Conservation (phyloP, 1,140 invertebrate species). For the Trinorchestia longiramus region DNA sequence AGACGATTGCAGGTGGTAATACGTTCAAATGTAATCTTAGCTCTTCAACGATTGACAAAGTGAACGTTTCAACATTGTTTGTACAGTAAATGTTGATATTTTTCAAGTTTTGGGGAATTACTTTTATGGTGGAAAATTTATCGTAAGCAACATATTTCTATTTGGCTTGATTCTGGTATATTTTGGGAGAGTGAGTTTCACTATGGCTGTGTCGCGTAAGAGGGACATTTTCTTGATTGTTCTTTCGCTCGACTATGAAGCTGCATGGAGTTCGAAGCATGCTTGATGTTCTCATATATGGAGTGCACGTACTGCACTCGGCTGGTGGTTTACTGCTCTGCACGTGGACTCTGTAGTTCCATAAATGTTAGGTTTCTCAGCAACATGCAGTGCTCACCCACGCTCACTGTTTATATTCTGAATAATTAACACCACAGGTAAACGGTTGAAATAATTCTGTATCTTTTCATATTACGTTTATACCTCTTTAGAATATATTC, state of each 20-base stretch:
- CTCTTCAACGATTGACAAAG: not conserved
- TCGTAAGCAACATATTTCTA: not conserved
- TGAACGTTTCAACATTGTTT: not conserved
- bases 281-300: not conserved
- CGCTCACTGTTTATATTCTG: not conserved
- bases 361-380: not conserved
- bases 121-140: not conserved
- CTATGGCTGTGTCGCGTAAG: not conserved
- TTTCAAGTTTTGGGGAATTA: not conserved
- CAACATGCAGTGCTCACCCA: conserved; percentile 39
- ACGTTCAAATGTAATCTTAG: not conserved
- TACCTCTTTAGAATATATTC: not conserved
- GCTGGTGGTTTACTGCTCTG: not conserved
- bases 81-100: not conserved
- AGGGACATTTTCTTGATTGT: not conserved
- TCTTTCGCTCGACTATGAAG: not conserved
- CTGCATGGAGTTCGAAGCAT: not conserved
- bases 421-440: not conserved
- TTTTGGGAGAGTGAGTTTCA: not conserved
- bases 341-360: not conserved
- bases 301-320: not conserved
- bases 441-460: not conserved
- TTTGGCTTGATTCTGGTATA: not conserved
- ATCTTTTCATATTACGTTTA: not conserved
- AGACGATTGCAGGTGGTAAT: not conserved